phyloP scores from a whole-genome alignment of 2,113 vertebrate species.

The Lepus americanus region DNA sequence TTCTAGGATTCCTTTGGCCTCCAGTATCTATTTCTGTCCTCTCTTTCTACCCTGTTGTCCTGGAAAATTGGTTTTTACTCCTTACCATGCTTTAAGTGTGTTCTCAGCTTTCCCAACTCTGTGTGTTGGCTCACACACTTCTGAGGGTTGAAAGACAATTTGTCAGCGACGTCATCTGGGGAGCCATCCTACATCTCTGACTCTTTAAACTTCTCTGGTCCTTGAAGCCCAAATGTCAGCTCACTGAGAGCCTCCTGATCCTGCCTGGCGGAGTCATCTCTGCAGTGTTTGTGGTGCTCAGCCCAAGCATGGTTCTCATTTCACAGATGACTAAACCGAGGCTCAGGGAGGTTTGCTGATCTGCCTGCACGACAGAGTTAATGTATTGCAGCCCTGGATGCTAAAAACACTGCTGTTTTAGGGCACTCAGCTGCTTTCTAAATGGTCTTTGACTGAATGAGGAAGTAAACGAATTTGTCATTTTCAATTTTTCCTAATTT shows the following conservation, averaged over 20 bases:
- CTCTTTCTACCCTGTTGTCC: background rate
- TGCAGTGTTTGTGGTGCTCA: background rate
- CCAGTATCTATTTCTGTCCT: background rate
- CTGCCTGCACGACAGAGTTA: background rate
- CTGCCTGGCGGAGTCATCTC: background rate
- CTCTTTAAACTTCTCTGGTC: background rate
- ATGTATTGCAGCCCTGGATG: background rate
- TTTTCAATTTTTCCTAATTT: conserved; percentile 68
- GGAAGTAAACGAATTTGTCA: conserved; percentile 66
- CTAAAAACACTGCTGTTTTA: background rate
- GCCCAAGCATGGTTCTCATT: background rate
- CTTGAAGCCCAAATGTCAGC: background rate
- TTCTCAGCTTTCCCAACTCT: background rate
- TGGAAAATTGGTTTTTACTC: background rate
- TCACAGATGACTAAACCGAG: background rate
- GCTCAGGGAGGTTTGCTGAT: background rate
- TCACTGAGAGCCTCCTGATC: background rate
- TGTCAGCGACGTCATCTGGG: background rate
- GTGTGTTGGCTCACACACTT: background rate
- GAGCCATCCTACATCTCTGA: background rate
- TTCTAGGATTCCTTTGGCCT: no score
- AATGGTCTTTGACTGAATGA: conserved; percentile 55
- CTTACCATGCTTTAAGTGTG: background rate
- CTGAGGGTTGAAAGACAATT: background rate
- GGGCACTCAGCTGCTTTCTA: background rate